A percentile compares a stretch with the other conserved stretches of the same genome.
Evolutionary conservation across 2,113 vertebrate species (phyloP).

Genomic region (Etheostoma cragini): DNA sequence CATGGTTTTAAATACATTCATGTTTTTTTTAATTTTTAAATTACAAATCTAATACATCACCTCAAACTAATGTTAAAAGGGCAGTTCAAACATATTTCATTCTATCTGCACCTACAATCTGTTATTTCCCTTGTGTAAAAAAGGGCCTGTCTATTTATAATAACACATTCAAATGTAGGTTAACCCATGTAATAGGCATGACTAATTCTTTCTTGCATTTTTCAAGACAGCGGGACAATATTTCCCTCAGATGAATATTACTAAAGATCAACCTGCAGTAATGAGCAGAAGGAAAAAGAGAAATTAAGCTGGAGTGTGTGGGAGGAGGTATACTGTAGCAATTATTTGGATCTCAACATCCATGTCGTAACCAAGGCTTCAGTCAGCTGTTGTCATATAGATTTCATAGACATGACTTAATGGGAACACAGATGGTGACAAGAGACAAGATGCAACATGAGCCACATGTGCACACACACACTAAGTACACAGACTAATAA

Average conservation of each 20-base stretch:
- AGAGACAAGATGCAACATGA: constrained; percentile 27
- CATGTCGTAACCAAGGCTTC: constrained; percentile 19
- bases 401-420: constrained; percentile 55
- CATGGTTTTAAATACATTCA: constrained; percentile 29
- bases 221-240: constrained; percentile 7
- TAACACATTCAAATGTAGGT: constrained; percentile 15
- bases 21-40: constrained; percentile 15
- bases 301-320: constrained; percentile 32
- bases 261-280: constrained; percentile 24
- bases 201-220: constrained; percentile 22
- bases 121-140: constrained; percentile 7
- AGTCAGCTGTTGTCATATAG: constrained; percentile 55
- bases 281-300: constrained; percentile 41
- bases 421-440: constrained; percentile 61
- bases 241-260: constrained; percentile 19
- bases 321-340: constrained; percentile 42
- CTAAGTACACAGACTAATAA: constrained; percentile 6
- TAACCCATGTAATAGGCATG: neutral
- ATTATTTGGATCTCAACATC: constrained; percentile 40
- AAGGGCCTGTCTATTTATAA: neutral
- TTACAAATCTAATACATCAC: constrained; percentile 13
- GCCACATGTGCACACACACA: constrained; percentile 19
- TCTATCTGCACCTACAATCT: constrained; percentile 9
- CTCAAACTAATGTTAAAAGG: constrained; percentile 12
- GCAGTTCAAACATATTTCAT: neutral